Evolutionary conservation across 2,113 vertebrate genomes (phyloP), one percentile per base, ranked within the genome.

Genomic region (Stomatorhinus ivindoensis): DNA sequence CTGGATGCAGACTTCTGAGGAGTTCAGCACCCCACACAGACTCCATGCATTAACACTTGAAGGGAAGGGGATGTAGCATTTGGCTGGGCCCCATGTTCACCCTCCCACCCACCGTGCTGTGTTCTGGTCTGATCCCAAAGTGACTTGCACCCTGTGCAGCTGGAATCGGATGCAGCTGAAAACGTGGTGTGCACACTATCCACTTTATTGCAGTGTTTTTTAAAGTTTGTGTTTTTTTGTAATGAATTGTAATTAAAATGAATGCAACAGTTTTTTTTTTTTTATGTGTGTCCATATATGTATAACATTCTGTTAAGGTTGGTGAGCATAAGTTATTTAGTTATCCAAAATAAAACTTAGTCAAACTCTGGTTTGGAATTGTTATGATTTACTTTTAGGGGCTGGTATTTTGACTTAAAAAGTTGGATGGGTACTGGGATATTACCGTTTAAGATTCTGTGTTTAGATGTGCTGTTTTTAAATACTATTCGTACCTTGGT

Each of bases 1-100:
- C 93, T 99, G 93, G 98, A 99, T 92, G 98, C 98, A 0, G 98
- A 99, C 91, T 99, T 99, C 91, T 99, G 93, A 96, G 58, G 24
- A 47, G n/a, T 10, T 44, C 58, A 39, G 31, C 21, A 10, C 17
- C 76, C 4, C n/a, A 46, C n/a, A 44, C 24, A 35, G 46, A 80
- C 46, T 89, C 11, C 86, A 46, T 50, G 89, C 89, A 88, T 89
- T 85, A 85, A 90, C 47, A 90, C 89, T 90, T 91, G 86, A 88
- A 85, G 83, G 65, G 83, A 17, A 35, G 53, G 27, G 82, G 2
- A 42, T 31, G 15, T 5, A 39, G 10, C 42, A 21, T 31, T 24
- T 84, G 82, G 19, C 76, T 19, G 51, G 69, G 21, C 47, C 65
- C 53, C 58, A n/a, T 53, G n/a, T 39, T 53, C 50, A 31, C 65